phyloP scores from a whole-genome alignment of 1,140 invertebrate genomes.

The Lamellibrachia luymesi region DNA sequence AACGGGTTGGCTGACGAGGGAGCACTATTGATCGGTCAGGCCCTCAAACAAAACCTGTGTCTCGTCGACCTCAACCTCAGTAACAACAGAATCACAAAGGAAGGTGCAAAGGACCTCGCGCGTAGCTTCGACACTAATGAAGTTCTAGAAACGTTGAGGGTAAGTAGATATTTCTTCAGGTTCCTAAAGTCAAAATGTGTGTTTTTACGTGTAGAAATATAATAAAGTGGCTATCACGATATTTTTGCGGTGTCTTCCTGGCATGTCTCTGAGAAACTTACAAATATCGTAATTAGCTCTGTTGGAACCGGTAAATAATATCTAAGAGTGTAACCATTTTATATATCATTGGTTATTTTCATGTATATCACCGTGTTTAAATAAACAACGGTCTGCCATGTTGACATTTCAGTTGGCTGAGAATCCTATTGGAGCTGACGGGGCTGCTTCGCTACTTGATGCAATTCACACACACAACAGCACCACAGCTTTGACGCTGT shows the following conservation, averaged over 20 bases:
- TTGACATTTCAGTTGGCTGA: background rate
- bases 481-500: background rate
- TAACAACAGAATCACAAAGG: conserved; percentile 41
- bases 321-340: too few species aligned
- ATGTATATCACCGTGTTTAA: too few species aligned
- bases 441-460: background rate
- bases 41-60: conserved; percentile 44
- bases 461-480: background rate
- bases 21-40: conserved; percentile 40
- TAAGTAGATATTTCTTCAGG: conserved; percentile 15
- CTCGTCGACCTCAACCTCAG: conserved; percentile 43
- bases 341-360: too few species aligned
- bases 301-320: too few species aligned
- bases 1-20: conserved; percentile 44
- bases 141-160: conserved; percentile 38
- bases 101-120: conserved; percentile 38
- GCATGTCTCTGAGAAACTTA: too few species aligned
- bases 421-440: background rate
- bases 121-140: conserved; percentile 44
- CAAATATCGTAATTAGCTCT: too few species aligned
- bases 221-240: too few species aligned
- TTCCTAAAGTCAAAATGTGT: background rate
- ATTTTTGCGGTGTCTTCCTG: too few species aligned
- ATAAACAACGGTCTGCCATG: background rate
- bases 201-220: too few species aligned